Conservation (phyloP, 2,888 invertebrate genomes). For the Sylvicola cinctus region DNA sequence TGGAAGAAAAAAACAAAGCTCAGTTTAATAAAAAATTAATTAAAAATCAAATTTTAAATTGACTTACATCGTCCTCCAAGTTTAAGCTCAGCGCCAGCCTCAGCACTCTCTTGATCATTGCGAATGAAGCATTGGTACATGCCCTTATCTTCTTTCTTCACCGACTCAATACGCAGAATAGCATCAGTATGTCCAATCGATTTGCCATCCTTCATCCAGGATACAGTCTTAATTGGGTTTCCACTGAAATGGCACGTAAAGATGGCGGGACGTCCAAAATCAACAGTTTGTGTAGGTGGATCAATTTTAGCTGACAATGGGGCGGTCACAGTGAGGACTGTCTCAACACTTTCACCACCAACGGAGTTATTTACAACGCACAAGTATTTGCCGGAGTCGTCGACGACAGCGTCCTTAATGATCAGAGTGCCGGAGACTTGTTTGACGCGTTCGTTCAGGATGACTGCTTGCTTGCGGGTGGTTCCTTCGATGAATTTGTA, state of each 20-base stretch:
- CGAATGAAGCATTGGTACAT: constrained; percentile 94
- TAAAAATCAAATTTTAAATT: constrained; percentile 1
- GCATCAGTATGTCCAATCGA: constrained; percentile 65
- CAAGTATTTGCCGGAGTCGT: constrained; percentile 84
- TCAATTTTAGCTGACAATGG: constrained; percentile 74
- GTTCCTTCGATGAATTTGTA: constrained; percentile 83
- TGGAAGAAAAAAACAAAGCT: constrained; percentile 17
- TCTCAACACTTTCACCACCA: constrained; percentile 82
- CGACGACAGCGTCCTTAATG: constrained; percentile 74
- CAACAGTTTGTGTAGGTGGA: constrained; percentile 78
- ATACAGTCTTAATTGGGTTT: constrained; percentile 77
- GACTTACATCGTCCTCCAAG: constrained; percentile 70
- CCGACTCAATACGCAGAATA: constrained; percentile 65
- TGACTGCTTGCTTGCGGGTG: constrained; percentile 70
- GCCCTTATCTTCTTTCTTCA: constrained; percentile 85
- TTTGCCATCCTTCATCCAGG: constrained; percentile 85
- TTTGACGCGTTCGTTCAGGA: constrained; percentile 69
- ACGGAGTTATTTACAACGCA: constrained; percentile 91
- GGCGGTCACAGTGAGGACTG: constrained; percentile 79
- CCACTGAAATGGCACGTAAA: constrained; percentile 81
- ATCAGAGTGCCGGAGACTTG: constrained; percentile 88
- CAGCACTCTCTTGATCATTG: constrained; percentile 83
- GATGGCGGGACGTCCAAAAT: constrained; percentile 79
- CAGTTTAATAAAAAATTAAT: constrained; percentile 3
- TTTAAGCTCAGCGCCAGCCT: constrained; percentile 79